Evolutionary conservation across 2,797 vertebrate genomes (phyloP).

Genomic region (Parotocinclus haroldoi): DNA sequence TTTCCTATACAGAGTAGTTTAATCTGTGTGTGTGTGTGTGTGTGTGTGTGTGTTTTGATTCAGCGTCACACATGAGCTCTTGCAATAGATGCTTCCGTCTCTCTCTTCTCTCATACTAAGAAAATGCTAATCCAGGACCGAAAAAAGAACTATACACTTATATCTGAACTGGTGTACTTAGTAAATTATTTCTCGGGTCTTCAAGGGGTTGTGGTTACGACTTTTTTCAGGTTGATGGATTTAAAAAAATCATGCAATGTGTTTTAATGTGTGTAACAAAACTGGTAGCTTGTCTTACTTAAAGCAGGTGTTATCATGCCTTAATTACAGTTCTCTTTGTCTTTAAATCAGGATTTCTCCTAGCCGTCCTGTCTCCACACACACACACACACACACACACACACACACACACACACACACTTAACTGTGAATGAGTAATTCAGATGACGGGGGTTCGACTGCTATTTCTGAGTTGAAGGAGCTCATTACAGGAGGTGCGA

Average conservation of each 20-base stretch:
- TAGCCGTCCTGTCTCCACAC: constrained; percentile 42
- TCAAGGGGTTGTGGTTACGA: constrained; percentile 77
- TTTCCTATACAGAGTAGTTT: constrained; percentile 37
- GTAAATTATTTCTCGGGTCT: constrained; percentile 61
- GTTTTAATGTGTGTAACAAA: constrained; percentile 42
- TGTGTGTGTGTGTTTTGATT: constrained; percentile 40
- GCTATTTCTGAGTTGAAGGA: constrained; percentile 75
- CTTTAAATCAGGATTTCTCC: constrained; percentile 70
- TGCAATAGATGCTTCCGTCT: constrained; percentile 74
- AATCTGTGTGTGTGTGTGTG: constrained; percentile 9
- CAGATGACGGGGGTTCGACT: constrained; percentile 52
- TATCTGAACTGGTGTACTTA: constrained; percentile 62
- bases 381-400: constrained; percentile 49
- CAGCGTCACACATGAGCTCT: constrained; percentile 68
- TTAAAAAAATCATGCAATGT: constrained; percentile 62
- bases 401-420: constrained; percentile 44
- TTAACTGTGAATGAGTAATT: constrained; percentile 40
- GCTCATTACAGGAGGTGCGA: constrained; percentile 86
- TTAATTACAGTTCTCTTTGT: constrained; percentile 76
- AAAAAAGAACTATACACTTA: constrained; percentile 27
- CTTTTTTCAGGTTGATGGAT: constrained; percentile 71
- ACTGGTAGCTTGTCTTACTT: neutral
- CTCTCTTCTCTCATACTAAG: constrained; percentile 80
- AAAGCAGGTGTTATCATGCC: constrained; percentile 61
- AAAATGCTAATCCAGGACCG: constrained; percentile 90